Evolutionary conservation across 2,797 vertebrate species (phyloP).

Genomic region (Neosilurus mollespiculum): DNA sequence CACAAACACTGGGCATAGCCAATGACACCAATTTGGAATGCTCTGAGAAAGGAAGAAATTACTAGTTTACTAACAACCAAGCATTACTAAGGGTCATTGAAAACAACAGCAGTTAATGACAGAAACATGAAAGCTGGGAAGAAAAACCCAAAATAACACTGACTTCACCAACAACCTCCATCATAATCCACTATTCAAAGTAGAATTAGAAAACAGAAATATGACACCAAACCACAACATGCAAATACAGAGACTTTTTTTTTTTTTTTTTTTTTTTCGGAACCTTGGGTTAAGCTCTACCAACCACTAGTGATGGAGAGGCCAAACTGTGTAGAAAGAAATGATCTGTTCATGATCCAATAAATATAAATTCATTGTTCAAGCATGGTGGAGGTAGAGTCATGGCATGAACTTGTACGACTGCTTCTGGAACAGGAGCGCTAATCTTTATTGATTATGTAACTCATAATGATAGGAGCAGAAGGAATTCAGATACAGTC

Average conservation of each 20-base stretch:
- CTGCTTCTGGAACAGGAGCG: neutral
- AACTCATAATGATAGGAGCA: neutral
- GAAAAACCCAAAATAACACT: neutral
- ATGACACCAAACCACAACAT: neutral
- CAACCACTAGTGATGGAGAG: neutral
- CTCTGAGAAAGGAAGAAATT: neutral
- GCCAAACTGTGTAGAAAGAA: neutral
- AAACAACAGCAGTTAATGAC: neutral
- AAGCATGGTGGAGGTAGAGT: neutral
- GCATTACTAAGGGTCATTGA: neutral
- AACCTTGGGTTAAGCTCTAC: neutral
- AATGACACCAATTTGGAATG: neutral
- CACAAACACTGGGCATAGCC: neutral
- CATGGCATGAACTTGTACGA: neutral
- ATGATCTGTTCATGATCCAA: neutral
- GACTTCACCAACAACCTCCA: neutral
- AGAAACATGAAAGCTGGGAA: neutral
- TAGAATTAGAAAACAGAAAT: neutral
- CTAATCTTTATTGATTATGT: neutral
- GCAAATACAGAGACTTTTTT: neutral
- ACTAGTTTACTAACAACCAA: neutral
- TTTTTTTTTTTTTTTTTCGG: neutral
- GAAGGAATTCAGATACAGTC: neutral
- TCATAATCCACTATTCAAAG: neutral
- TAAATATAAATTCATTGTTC: neutral